phyloP scores from a whole-genome alignment of 2,888 invertebrate species.

The Thymelicus acteon region DNA sequence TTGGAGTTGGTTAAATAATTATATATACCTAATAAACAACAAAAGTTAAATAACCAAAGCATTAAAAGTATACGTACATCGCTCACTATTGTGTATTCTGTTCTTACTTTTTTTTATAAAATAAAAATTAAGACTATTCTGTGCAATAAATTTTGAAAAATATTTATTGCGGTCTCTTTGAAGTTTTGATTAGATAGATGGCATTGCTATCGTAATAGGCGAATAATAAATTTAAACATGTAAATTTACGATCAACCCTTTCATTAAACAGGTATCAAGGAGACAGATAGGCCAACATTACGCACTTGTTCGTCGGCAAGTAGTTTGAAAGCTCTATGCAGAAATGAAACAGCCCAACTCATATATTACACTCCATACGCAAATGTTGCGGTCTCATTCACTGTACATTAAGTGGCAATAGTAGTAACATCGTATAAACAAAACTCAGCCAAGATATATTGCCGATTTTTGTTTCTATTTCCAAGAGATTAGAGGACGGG shows the following conservation, averaged over 20 bases:
- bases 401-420: conserved; percentile 36
- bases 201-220: conserved; percentile 74
- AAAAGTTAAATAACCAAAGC: too few relatives aligned
- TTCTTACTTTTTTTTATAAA: too few relatives aligned
- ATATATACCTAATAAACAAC: too few relatives aligned
- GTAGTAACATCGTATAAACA: conserved; percentile 28
- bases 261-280: conserved; percentile 83
- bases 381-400: conserved; percentile 49
- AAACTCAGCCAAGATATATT: conserved; percentile 36
- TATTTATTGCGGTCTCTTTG: neutral
- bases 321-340: conserved; percentile 70
- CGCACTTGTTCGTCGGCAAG: conserved; percentile 70
- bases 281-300: conserved; percentile 77
- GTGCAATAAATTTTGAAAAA: too few relatives aligned
- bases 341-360: conserved; percentile 69
- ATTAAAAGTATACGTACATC: too few relatives aligned
- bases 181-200: conserved; percentile 51
- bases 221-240: conserved; percentile 79
- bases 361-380: conserved; percentile 58
- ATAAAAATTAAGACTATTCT: too few relatives aligned
- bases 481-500: conserved; percentile 31
- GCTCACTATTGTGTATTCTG: too few relatives aligned
- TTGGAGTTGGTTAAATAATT: neutral
- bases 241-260: conserved; percentile 84
- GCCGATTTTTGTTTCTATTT: conserved; percentile 37